Percentiles rank a stretch among this genome's conserved stretches.
Evolutionary conservation across 2,113 vertebrate species (phyloP).

Genomic region (Theristicus caerulescens): DNA sequence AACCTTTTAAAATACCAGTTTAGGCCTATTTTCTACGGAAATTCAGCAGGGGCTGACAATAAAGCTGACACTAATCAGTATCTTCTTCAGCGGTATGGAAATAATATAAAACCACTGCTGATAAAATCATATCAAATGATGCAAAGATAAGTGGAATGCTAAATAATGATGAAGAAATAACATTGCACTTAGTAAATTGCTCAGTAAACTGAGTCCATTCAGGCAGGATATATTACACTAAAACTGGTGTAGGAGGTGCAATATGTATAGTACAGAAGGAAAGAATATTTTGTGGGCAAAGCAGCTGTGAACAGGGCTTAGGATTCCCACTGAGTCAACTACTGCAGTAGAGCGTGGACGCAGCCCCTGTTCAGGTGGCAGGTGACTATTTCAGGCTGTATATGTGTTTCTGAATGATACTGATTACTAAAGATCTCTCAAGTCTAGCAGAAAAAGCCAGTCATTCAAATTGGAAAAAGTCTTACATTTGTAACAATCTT

Average conservation of each 20-base stretch:
- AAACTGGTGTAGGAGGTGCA: neutral
- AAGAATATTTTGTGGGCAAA: neutral
- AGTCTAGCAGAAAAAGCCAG: neutral
- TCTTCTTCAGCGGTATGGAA: neutral
- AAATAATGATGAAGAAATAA: neutral
- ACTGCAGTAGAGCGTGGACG: neutral
- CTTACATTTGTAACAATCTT: neutral
- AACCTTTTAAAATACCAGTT: neutral
- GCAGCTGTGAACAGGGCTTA: neutral
- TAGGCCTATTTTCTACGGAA: neutral
- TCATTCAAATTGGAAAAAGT: neutral
- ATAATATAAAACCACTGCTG: neutral
- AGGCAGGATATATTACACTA: neutral
- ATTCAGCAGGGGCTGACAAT: neutral
- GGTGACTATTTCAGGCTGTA: neutral
- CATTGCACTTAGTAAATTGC: neutral
- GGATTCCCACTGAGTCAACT: neutral
- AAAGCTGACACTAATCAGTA: neutral
- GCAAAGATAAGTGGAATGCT: neutral
- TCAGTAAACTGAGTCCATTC: neutral
- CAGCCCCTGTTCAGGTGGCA: neutral
- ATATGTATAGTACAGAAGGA: neutral
- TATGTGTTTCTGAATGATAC: neutral
- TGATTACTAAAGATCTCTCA: neutral
- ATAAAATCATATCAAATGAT: neutral